Evolutionary conservation across 2,797 vertebrate species (phyloP).

Genomic region (Pteronotus mesoamericanus): DNA sequence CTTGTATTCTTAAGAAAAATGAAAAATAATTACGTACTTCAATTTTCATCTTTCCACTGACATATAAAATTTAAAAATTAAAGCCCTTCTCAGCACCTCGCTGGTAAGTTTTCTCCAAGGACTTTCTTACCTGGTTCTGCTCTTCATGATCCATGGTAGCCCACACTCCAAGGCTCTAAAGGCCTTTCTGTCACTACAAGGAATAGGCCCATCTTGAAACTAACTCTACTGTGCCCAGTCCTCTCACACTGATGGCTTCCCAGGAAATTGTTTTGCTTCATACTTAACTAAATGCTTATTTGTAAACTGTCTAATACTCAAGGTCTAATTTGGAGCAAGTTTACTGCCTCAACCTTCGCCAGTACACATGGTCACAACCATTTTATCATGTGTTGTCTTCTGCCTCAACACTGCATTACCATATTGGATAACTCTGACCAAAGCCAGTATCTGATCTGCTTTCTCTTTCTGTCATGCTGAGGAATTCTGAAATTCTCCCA

Average conservation of each 20-base stretch:
- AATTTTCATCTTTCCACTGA: conserved; percentile 24
- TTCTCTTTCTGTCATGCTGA: background rate
- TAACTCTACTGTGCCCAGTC: background rate
- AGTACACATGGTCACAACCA: background rate
- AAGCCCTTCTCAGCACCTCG: background rate
- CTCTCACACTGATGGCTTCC: background rate
- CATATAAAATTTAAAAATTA: background rate
- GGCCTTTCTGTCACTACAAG: background rate
- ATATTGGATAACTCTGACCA: background rate
- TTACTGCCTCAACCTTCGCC: background rate
- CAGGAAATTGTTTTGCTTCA: background rate
- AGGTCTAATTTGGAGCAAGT: background rate
- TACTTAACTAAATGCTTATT: background rate
- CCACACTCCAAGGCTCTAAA: background rate
- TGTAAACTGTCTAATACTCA: background rate
- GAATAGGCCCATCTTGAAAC: background rate
- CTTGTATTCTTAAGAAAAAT: background rate
- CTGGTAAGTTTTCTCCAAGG: background rate
- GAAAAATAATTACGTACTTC: background rate
- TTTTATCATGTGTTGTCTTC: background rate
- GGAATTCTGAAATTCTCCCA: background rate
- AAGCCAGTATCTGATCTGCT: background rate
- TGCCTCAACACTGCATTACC: background rate
- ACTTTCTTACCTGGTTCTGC: background rate
- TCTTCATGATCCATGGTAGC: background rate